Base-by-base conservation (phyloP, 2,888 invertebrate species). In the Pristionchus mayeri region DNA sequence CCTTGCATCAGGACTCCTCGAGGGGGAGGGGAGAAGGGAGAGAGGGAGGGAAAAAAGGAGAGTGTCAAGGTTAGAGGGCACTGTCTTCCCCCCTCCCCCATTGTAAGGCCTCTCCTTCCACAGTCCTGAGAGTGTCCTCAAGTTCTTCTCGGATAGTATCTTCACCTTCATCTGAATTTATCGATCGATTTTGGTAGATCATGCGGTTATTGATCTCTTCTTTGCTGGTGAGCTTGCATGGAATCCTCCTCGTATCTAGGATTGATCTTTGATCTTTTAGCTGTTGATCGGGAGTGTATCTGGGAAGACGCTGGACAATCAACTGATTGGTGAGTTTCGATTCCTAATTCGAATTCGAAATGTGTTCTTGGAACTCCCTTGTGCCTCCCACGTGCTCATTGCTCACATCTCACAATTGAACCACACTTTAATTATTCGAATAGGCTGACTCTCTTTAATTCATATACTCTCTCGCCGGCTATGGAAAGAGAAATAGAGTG, bases 291-390 rank as follows among this genome's bases (percentile, higher is more conserved):
- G 37, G 6, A 34, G 21, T 21, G 67, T 21, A 21, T 16, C 40
- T 13, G 34, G 37, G 21, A 67, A 67, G 67, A 67, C 67, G 11
- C 67, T 67, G 37, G 67, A 67, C 9, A 67, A 67, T n/a, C 67
- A 67, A 6, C 27, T 67, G 67, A 67, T 67, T 11, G 67, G 67
- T 67, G n/a, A 4, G n/a, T 37, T 18, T 34, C n/a, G n/a, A n/a
- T n/a, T n/a, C n/a, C n/a, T n/a, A n/a, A n/a, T n/a, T n/a, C n/a
- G n/a, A n/a, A n/a, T n/a, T n/a, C n/a, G n/a, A n/a, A n/a, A n/a
- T n/a, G n/a, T n/a, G n/a, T n/a, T n/a, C n/a, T n/a, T n/a, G n/a
- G n/a, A n/a, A n/a, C n/a, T n/a, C n/a, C n/a, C n/a, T n/a, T n/a
- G n/a, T n/a, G n/a, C n/a, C n/a, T n/a, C n/a, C n/a, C n/a, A n/a